Percentiles rank a stretch among this genome's conserved stretches.
Conservation (phyloP, 2,888 invertebrate species). For the Zygogramma bicolorata region DNA sequence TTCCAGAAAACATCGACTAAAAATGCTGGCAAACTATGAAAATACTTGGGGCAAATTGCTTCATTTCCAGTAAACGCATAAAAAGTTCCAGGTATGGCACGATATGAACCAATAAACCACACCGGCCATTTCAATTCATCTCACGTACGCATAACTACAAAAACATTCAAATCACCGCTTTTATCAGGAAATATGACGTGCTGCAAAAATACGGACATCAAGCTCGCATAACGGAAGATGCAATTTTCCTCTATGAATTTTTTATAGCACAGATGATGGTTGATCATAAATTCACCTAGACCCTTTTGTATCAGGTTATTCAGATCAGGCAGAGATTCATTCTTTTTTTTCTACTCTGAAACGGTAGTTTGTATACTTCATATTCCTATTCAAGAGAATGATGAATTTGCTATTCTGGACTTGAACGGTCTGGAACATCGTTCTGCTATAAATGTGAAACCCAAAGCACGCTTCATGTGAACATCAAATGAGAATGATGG, state of each 20-base stretch:
- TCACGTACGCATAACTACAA: conserved; percentile 23
- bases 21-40: too few species aligned
- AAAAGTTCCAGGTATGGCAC: background rate
- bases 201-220: conserved; percentile 13
- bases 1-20: too few species aligned
- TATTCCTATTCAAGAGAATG: conserved; percentile 14
- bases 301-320: conserved; percentile 22
- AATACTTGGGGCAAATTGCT: too few species aligned
- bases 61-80: background rate
- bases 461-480: conserved; percentile 5
- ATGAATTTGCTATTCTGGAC: conserved; percentile 25
- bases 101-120: background rate
- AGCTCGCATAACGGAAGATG: conserved; percentile 17
- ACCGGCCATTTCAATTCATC: conserved; percentile 16
- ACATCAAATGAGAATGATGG: background rate
- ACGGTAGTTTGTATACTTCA: conserved; percentile 14
- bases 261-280: conserved; percentile 12
- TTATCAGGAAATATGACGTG: conserved; percentile 21
- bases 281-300: conserved; percentile 4
- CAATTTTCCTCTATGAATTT: conserved; percentile 32
- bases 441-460: conserved; percentile 13
- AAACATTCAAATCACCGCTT: conserved; percentile 19
- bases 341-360: background rate
- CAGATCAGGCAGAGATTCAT: conserved; percentile 12
- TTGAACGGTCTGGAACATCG: conserved; percentile 21